Conservation (phyloP, 2,888 invertebrate species). For the Tromatobia lineatoria region DNA sequence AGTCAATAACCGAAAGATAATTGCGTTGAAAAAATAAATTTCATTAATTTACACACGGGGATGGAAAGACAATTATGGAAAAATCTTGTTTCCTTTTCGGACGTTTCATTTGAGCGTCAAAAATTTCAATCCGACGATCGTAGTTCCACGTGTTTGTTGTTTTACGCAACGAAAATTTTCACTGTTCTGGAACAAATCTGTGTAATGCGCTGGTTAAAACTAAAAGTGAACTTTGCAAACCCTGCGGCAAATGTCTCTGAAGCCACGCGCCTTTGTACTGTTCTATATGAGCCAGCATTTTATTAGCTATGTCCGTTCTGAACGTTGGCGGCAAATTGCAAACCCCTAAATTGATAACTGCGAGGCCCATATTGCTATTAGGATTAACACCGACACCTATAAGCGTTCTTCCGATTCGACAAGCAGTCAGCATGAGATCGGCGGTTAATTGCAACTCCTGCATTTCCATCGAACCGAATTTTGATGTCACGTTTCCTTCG, state of each 20-base stretch:
- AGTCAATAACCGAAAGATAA: conserved; percentile 40
- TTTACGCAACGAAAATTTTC: conserved; percentile 65
- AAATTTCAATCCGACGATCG: conserved; percentile 23
- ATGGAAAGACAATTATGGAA: not conserved
- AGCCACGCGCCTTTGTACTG: conserved; percentile 87
- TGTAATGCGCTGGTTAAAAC: conserved; percentile 86
- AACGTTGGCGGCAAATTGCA: conserved; percentile 88
- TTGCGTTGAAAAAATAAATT: conserved; percentile 49
- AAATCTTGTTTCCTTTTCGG: conserved; percentile 11
- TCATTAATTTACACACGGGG: conserved; percentile 15
- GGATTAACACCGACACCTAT: conserved; percentile 87
- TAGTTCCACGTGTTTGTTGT: conserved; percentile 6
- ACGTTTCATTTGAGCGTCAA: not conserved
- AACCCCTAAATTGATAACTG: conserved; percentile 88
- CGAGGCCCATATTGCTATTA: conserved; percentile 87
- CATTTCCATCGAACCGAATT: conserved; percentile 85
- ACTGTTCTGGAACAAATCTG: conserved; percentile 85
- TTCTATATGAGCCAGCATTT: conserved; percentile 87
- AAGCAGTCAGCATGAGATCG: conserved; percentile 88
- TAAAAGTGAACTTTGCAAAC: conserved; percentile 86
- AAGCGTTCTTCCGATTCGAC: conserved; percentile 87
- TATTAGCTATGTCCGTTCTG: conserved; percentile 89
- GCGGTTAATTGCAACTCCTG: conserved; percentile 88
- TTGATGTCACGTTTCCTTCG: conserved; percentile 83
- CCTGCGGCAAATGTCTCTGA: conserved; percentile 86